Percentiles rank a stretch among this genome's conserved stretches.
These are phyloP conservation scores for Branchellion lobata DNA, from an alignment of 2,888 invertebrate genomes.

Conservation along the genomic window DNA sequence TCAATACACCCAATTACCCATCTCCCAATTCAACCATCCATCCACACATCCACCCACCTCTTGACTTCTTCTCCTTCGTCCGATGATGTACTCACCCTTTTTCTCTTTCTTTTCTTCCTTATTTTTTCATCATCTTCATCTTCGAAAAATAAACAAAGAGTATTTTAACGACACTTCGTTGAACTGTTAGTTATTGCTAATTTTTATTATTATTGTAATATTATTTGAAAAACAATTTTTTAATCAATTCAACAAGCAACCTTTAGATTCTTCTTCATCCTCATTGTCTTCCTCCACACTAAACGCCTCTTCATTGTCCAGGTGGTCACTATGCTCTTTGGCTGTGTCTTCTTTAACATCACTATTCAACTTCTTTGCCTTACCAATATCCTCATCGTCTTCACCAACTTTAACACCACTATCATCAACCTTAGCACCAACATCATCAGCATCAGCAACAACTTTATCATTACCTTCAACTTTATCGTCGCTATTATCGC, in stretches of 20 bases:
- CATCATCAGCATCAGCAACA: neutral
- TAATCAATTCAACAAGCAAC: neutral
- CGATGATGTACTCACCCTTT: neutral
- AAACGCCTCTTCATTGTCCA: neutral
- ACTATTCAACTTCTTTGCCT: neutral
- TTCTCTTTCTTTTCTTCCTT: slow-evolving; percentile 8
- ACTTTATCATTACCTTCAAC: slow-evolving; percentile 54
- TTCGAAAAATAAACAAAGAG: neutral
- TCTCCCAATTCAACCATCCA: neutral
- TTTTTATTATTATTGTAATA: no score
- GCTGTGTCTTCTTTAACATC: slow-evolving; percentile 16
- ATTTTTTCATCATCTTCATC: slow-evolving; percentile 8
- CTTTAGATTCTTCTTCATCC: neutral
- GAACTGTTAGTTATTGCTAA: no score
- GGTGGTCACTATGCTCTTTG: neutral
- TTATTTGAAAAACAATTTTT: neutral
- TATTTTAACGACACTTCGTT: no score
- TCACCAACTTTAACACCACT: neutral
- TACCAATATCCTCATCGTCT: neutral
- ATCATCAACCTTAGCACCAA: neutral
- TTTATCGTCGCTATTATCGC: slow-evolving; percentile 52
- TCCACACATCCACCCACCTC: neutral
- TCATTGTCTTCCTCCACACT: neutral
- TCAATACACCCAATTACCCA: neutral
- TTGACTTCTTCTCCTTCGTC: neutral